Base-by-base conservation (phyloP, 2,888 invertebrate species). In the Phanerotoma sp. region DNA sequence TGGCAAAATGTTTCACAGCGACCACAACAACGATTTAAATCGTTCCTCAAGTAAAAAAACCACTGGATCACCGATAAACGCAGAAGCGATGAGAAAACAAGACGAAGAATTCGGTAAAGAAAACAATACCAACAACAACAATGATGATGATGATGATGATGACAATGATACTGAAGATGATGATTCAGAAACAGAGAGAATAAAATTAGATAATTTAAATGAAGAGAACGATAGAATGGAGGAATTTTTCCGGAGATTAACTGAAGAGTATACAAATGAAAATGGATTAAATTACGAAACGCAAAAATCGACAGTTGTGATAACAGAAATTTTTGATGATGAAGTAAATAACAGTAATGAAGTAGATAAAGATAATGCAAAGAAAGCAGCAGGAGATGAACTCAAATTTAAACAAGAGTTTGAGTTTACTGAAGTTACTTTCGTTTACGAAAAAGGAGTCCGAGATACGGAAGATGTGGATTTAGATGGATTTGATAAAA, bases 1-100 rank as follows among this genome's bases (percentile, higher is more conserved):
- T 47, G 60, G 62, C 3, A 38, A 22, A 28, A 56, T 64, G 28
- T 57, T 66, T 28, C 68, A 68, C 49, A 70, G 66, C 38, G 38
- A 42, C 2, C 58, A 53, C 6, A 44, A 50, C 40, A n/a, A 20
- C 28, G 33, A 37, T 9, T 33, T 41, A 11, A 32, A 45, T 25
- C 15, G 30, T n/a, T n/a, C n/a, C n/a, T n/a, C n/a, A 9, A 15
- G n/a, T n/a, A n/a, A 51, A 20, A 28, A 28, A 20, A 11, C 28
- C 1, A 18, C 32, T n/a, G 40, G 40, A 33, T 45, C 45, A 7
- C 32, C 35, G 10, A 18, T 51, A 7, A 42, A 30, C 16, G 16
- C 28, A 16, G 16, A 41, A n/a, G 30, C 46, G 37, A 49, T 46
- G 28, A 28, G 45, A 46, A 48, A 55, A 11, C 40, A 54, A 20